Evolutionary conservation across 2,113 vertebrate genomes (phyloP).

Genomic region (Austrofundulus limnaeus): DNA sequence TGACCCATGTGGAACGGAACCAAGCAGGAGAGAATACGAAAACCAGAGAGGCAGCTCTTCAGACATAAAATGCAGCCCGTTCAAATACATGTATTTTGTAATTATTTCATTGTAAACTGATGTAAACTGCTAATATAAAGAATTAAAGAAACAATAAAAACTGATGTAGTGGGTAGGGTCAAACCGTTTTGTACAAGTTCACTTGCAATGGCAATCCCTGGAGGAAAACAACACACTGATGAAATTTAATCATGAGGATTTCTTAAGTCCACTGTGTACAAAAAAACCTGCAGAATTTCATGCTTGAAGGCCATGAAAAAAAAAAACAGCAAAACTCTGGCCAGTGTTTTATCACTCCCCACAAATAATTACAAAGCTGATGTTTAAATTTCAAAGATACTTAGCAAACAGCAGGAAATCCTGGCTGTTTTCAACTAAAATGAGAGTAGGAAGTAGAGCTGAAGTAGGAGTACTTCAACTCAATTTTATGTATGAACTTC

Average conservation of each 20-base stretch:
- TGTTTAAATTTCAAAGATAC: conserved; percentile 33
- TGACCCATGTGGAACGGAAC: conserved; percentile 34
- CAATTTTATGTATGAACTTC: too few species aligned
- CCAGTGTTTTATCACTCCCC: neutral
- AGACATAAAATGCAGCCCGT: neutral
- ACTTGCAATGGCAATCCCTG: conserved; percentile 12
- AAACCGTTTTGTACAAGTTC: conserved; percentile 21
- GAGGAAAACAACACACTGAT: conserved; percentile 23
- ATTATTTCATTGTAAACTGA: neutral
- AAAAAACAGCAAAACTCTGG: neutral
- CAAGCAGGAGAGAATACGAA: conserved; percentile 2
- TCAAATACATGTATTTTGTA: neutral
- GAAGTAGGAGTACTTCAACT: too few species aligned
- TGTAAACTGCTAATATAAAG: neutral
- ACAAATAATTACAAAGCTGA: conserved; percentile 45
- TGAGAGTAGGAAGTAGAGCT: too few species aligned
- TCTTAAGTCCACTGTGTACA: conserved; percentile 3
- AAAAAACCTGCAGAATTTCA: neutral
- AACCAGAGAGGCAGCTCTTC: neutral
- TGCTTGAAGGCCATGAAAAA: conserved; percentile 26
- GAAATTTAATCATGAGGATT: conserved; percentile 5
- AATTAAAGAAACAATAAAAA: neutral
- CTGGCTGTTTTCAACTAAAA: conserved; percentile 25
- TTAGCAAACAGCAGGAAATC: conserved; percentile 26
- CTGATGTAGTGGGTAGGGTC: too few species aligned